Conservation (phyloP, 2,113 vertebrate genomes). For the Heteronetta atricapilla region DNA sequence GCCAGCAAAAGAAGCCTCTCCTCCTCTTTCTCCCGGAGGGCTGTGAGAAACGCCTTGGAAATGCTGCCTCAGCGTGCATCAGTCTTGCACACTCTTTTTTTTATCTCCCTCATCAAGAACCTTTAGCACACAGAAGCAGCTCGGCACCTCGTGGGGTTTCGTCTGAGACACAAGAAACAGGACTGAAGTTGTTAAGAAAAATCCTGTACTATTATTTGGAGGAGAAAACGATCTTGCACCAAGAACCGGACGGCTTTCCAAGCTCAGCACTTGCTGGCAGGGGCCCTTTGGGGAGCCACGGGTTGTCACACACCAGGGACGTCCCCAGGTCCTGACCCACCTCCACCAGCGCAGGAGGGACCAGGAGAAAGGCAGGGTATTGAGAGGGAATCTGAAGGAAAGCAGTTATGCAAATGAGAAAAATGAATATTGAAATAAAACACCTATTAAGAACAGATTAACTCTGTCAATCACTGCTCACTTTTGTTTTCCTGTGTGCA, state of each 20-base stretch:
- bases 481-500: neutral
- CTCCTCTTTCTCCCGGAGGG: neutral
- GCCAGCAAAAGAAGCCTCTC: neutral
- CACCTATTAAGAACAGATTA: conserved; percentile 35
- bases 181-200: neutral
- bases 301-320: neutral
- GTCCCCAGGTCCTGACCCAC: neutral
- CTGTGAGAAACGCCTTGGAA: neutral
- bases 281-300: neutral
- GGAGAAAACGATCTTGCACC: neutral
- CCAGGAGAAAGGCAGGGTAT: neutral
- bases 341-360: fast-evolving
- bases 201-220: neutral
- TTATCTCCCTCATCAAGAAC: neutral
- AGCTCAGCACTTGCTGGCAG: fast-evolving
- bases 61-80: neutral
- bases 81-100: neutral
- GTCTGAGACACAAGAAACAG: too few species aligned
- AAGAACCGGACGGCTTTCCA: neutral
- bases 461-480: conserved; percentile 16
- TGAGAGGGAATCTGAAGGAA: neutral
- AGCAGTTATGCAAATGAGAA: neutral
- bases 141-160: neutral
- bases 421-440: conserved; percentile 47
- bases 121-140: neutral